Evolutionary conservation across 1,140 invertebrate species (phyloP).

Genomic region (Pseudobourletiella spinata): DNA sequence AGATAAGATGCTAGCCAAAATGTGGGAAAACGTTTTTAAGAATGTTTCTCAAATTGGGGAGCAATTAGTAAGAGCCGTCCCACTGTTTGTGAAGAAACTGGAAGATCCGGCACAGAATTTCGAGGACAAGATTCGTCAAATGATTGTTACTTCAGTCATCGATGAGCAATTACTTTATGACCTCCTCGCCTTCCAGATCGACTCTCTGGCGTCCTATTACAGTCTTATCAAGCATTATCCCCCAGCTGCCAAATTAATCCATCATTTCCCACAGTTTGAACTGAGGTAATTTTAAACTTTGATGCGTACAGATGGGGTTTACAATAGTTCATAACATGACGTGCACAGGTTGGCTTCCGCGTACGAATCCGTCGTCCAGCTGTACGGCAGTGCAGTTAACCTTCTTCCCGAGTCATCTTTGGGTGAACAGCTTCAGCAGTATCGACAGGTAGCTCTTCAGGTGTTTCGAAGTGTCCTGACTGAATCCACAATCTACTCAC

Average conservation of each 20-base stretch:
- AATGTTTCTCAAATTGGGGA: constrained; percentile 44
- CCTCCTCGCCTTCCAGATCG: constrained; percentile 42
- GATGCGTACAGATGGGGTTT: not conserved
- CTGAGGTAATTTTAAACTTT: constrained; percentile 11
- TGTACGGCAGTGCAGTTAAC: not conserved
- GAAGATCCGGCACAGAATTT: constrained; percentile 14
- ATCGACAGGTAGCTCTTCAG: not conserved
- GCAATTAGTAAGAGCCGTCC: constrained; percentile 39
- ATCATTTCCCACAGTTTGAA: constrained; percentile 23
- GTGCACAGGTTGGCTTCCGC: constrained; percentile 3
- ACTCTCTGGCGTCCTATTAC: constrained; percentile 42
- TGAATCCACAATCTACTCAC: constrained; percentile 15
- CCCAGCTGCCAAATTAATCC: constrained; percentile 38
- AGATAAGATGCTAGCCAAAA: constrained; percentile 40
- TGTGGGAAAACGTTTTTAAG: constrained; percentile 46
- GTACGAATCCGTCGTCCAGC: constrained; percentile 15
- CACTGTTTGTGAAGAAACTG: constrained; percentile 38
- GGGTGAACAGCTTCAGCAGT: not conserved
- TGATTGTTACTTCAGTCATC: not conserved
- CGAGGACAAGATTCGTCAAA: constrained; percentile 32
- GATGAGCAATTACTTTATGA: constrained; percentile 35
- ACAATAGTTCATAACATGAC: no score
- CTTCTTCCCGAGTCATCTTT: not conserved
- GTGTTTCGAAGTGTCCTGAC: constrained; percentile 20
- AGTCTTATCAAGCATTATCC: constrained; percentile 43